Percentiles rank a stretch among this genome's conserved stretches.
Evolutionary conservation across 1,140 invertebrate species (phyloP).

Genomic region (Calephelis virginiensis): DNA sequence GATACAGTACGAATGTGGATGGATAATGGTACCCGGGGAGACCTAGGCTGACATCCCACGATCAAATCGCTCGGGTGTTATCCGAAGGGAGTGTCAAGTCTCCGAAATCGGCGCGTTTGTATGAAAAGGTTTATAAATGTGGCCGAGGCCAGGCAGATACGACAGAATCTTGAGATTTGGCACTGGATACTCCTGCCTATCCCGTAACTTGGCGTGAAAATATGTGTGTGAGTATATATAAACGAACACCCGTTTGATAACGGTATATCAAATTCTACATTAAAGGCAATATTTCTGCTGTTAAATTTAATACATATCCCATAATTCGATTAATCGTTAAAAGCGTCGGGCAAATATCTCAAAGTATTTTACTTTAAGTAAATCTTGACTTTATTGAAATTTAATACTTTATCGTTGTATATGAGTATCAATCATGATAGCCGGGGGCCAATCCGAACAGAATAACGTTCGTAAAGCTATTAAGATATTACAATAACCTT

Average conservation of each 20-base stretch:
- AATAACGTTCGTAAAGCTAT: constrained; percentile 1
- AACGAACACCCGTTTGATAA: background rate
- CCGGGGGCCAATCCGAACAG: background rate
- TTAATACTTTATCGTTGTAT: constrained; percentile 8
- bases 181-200: too few relatives aligned
- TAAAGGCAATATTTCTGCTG: background rate
- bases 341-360: background rate
- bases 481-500: constrained; percentile 12
- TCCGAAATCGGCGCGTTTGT: too few relatives aligned
- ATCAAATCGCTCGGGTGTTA: too few relatives aligned
- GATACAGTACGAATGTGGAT: too few relatives aligned
- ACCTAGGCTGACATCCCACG: too few relatives aligned
- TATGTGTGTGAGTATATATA: too few relatives aligned
- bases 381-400: background rate
- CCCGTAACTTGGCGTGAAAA: too few relatives aligned
- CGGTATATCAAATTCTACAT: background rate
- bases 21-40: too few relatives aligned
- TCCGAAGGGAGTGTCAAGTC: too few relatives aligned
- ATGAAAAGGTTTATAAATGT: too few relatives aligned
- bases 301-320: background rate
- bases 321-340: constrained; percentile 2
- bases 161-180: too few relatives aligned
- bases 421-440: constrained; percentile 1
- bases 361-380: constrained; percentile 6
- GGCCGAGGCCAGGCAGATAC: too few relatives aligned